Base-by-base conservation (phyloP, 2,113 vertebrate genomes). In the Formicarius rufipectus region DNA sequence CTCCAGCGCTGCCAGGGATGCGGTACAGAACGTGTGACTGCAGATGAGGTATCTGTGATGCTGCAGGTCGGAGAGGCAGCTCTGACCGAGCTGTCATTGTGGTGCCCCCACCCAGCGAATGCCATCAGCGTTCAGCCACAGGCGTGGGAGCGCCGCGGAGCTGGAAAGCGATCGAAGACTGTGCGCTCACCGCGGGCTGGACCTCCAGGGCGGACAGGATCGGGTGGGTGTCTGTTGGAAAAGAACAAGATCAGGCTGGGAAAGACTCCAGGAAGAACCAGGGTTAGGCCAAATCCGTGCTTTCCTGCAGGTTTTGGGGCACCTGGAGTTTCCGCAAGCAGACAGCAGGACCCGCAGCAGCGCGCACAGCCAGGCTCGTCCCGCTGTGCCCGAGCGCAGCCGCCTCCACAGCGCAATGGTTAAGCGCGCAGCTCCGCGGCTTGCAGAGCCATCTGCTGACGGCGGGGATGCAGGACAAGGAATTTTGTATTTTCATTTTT, bases 391-490 rank as follows among this genome's bases (percentile, higher is more conserved):
- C 1, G 31, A 81, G 59, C 53, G 20, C 59, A 8, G 60, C 31
- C 30, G 23, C 4, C 16, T 17, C 23, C 60, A 5, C 4, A 0
- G 0, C 2, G 8, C 72, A 14, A 39, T 1, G 87, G 50, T 53
- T 53, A 71, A 49, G 15, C 3, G 0, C 31, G 53, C 71, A 78
- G 68, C 47, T 8, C 35, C 31, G 1, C 3, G 93, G 86, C 87
- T 60, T 78, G 81, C 93, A 69, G 94, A 79, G 96, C 91, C 93
- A 95, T 52, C 95, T 96, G 16, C 84, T 87, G 95, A 58, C 93
- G 23, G 13, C 81, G 3, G 3, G 0, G 18, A 18, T 28, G 94
- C 20, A 95, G 64, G 56, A 44, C 91, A 92, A 77, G 28, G 33
- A 50, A 22, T 16, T 27, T 3, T 14, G 40, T n/a, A n/a, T n/a